Evolutionary conservation across 2,888 invertebrate genomes (phyloP).

Genomic region (Syrphus vitripennis): DNA sequence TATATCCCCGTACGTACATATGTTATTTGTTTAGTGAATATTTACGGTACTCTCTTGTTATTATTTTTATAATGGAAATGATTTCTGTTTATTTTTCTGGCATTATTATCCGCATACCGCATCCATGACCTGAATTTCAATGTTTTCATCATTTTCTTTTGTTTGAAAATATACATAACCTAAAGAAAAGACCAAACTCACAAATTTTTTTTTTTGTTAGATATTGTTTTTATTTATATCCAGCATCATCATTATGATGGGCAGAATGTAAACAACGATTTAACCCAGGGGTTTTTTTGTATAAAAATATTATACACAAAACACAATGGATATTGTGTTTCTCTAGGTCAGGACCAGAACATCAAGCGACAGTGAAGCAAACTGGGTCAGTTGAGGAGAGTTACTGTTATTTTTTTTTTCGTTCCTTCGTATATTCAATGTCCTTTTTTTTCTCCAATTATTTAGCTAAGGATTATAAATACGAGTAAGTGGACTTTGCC

Average conservation of each 20-base stretch:
- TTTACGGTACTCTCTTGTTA: not conserved
- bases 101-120: constrained; percentile 38
- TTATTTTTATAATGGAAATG: constrained; percentile 7
- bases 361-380: not conserved
- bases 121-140: constrained; percentile 60
- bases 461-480: not conserved
- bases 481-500: not conserved
- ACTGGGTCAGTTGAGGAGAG: constrained; percentile 30
- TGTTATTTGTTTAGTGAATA: constrained; percentile 21
- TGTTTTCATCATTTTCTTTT: constrained; percentile 21
- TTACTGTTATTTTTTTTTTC: not conserved
- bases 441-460: constrained; percentile 15
- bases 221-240: constrained; percentile 7
- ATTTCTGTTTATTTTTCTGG: constrained; percentile 18
- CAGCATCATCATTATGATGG: not conserved
- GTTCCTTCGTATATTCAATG: not conserved
- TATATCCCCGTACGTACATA: not conserved
- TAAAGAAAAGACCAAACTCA: constrained; percentile 26
- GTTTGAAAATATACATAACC: not conserved
- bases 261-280: constrained; percentile 14
- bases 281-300: not conserved
- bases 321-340: constrained; percentile 36
- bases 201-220: not conserved
- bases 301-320: not conserved
- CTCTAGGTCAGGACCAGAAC: constrained; percentile 26